phyloP scores from a whole-genome alignment of 2,888 invertebrate genomes.

The Hirtodrosophila histrioides region DNA sequence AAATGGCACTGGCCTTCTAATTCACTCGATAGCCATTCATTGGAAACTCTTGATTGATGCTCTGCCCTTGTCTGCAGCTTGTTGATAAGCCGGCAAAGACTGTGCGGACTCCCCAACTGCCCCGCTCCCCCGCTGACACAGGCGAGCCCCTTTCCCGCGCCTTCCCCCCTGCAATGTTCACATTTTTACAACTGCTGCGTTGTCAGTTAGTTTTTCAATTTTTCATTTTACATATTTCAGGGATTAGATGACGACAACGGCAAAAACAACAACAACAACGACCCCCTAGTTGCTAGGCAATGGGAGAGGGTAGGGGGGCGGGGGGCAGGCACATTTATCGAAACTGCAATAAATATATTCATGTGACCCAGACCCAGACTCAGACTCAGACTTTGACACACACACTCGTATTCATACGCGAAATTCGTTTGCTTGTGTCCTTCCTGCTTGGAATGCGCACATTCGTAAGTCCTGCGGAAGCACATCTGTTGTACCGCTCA shows the following conservation, averaged over 20 bases:
- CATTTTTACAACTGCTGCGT: slow-evolving; percentile 67
- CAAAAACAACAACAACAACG: slow-evolving; percentile 3
- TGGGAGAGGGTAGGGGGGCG: slow-evolving; percentile 4
- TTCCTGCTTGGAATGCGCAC: slow-evolving; percentile 3
- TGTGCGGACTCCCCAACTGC: slow-evolving; percentile 23
- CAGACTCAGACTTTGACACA: slow-evolving; percentile 16
- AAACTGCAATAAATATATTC: slow-evolving; percentile 59
- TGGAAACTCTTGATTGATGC: slow-evolving; percentile 83
- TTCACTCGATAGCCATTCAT: slow-evolving; percentile 81
- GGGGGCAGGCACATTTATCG: slow-evolving; percentile 22
- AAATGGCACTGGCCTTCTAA: slow-evolving; percentile 73
- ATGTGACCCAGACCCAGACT: slow-evolving; percentile 25
- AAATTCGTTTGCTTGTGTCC: background rate
- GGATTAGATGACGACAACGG: slow-evolving; percentile 51
- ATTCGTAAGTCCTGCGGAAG: slow-evolving; percentile 10
- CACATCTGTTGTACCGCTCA: slow-evolving; percentile 14
- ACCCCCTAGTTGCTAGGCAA: slow-evolving; percentile 22
- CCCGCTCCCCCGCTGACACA: too few relatives aligned
- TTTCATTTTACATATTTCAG: slow-evolving; percentile 72
- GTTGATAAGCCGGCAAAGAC: slow-evolving; percentile 74
- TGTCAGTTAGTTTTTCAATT: slow-evolving; percentile 66
- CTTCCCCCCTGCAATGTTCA: slow-evolving; percentile 12
- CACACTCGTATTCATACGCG: background rate
- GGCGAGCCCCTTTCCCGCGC: background rate
- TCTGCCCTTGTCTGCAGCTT: slow-evolving; percentile 72